Evolutionary conservation across 2,797 vertebrate species (phyloP), one percentile per base, ranked within the genome.

Genomic region (Thripadectes ignobilis): DNA sequence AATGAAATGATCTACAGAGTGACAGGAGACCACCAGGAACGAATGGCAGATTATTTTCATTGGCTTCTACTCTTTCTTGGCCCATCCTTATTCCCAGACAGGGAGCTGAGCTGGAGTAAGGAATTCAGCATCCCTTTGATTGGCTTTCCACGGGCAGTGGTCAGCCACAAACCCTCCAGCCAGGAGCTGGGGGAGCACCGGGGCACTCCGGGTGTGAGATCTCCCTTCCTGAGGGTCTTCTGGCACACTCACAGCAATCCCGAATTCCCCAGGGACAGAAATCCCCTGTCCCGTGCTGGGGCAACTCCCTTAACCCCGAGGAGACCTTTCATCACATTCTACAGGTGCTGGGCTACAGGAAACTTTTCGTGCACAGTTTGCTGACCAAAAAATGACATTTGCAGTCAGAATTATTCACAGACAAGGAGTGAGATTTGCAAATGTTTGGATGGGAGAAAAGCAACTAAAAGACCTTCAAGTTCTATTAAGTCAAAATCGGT

Each of bases 41-140:
- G 89, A 91, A 88, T 87, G 94, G 91, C 92, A 85, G 94, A 88
- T 83, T 96, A 95, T 82, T 96, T 91, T 82, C 74, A 48, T 46
- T 96, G 95, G 95, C 88, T 93, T 67, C 59, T 36, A 0, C 27
- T 36, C 49, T 62, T 39, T 58, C 77, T 83, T 93, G 88, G 84
- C 76, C 86, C 93, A 95, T 97, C 84, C 72, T 96, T 63, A 2
- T 14, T 93, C 74, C 85, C 39, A 85, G 89, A 41, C 73, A 21
- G 1, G 39, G 73, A 82, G 55, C 39, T 57, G 71, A 92, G 88
- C 66, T 17, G 72, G 67, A 79, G 54, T 24, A 36, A 41, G 45
- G 58, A 51, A 10, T 22, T 85, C 45, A 3, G 84, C 67, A 61
- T 7, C 38, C 30, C 59, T 19, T 62, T 30, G 19, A 3, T 23